Evolutionary conservation across 2,888 invertebrate species (phyloP).

Genomic region (Plusia festucae): DNA sequence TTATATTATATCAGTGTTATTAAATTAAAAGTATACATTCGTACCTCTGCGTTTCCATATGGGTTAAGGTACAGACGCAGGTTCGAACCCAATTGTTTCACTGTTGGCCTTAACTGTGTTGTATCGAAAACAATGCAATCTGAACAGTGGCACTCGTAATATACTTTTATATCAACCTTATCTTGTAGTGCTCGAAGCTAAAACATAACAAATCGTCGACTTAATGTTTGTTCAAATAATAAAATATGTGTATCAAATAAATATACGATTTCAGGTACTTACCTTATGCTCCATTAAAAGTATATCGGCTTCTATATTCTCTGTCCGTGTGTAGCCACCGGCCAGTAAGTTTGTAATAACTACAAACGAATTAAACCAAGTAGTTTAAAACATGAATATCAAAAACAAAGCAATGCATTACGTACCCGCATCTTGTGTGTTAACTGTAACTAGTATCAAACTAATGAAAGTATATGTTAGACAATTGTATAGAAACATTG

Average conservation of each 20-base stretch:
- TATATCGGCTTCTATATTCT: slow-evolving; percentile 28
- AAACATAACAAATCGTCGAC: slow-evolving; percentile 13
- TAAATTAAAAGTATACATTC: slow-evolving; percentile 52
- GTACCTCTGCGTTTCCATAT: slow-evolving; percentile 94
- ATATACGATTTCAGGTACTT: background rate
- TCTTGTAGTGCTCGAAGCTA: slow-evolving; percentile 34
- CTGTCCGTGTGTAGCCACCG: slow-evolving; percentile 10
- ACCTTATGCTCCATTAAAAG: slow-evolving; percentile 35
- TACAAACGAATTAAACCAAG: slow-evolving; percentile 29
- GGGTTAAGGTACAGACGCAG: slow-evolving; percentile 91
- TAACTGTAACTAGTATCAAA: slow-evolving; percentile 26
- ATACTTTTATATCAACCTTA: slow-evolving; percentile 78
- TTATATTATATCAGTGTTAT: background rate
- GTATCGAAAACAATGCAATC: slow-evolving; percentile 92
- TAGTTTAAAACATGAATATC: background rate
- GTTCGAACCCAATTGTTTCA: slow-evolving; percentile 87
- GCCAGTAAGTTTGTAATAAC: slow-evolving; percentile 37
- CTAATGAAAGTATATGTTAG: slow-evolving; percentile 16
- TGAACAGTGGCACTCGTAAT: slow-evolving; percentile 94
- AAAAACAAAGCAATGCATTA: slow-evolving; percentile 1
- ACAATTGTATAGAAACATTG: slow-evolving; percentile 32
- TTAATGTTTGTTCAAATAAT: background rate
- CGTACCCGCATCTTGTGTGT: slow-evolving; percentile 36
- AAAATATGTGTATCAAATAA: background rate
- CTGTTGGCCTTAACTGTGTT: slow-evolving; percentile 90